Evolutionary conservation across 2,113 vertebrate genomes (phyloP).

Genomic region (Scortum barcoo): DNA sequence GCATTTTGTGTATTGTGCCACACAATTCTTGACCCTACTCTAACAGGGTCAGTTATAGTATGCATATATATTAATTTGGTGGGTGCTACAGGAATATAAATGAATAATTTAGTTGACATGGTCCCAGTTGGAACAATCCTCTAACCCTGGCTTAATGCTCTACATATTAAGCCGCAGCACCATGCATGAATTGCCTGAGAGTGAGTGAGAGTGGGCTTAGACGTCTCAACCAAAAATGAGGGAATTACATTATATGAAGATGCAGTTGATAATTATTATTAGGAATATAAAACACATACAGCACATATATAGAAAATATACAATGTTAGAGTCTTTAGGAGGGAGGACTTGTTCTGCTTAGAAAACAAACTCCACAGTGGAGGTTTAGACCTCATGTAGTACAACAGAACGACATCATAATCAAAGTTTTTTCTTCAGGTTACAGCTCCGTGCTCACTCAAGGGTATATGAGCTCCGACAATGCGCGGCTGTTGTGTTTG

Average conservation of each 20-base stretch:
- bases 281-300: background rate
- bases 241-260: background rate
- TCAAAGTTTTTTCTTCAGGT: conserved; percentile 47
- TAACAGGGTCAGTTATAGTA: conserved; percentile 25
- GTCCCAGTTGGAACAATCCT: conserved; percentile 37
- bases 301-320: background rate
- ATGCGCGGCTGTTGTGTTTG: conserved; percentile 26
- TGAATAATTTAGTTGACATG: conserved; percentile 51
- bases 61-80: conserved; percentile 50
- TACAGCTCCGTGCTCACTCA: conserved; percentile 43
- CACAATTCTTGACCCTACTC: conserved; percentile 36
- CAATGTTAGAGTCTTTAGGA: background rate
- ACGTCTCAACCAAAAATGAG: background rate
- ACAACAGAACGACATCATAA: conserved; percentile 53
- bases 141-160: conserved; percentile 12
- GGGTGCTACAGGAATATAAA: conserved; percentile 36
- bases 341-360: conserved; percentile 16
- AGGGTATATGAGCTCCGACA: conserved; percentile 45
- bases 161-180: conserved; percentile 16
- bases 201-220: background rate
- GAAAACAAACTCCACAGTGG: conserved; percentile 3
- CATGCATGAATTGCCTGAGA: background rate
- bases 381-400: conserved; percentile 42
- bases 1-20: conserved; percentile 21
- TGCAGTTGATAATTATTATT: background rate